Evolutionary conservation across 2,797 vertebrate genomes (phyloP).

Genomic region (Crocodylus rhombifer): DNA sequence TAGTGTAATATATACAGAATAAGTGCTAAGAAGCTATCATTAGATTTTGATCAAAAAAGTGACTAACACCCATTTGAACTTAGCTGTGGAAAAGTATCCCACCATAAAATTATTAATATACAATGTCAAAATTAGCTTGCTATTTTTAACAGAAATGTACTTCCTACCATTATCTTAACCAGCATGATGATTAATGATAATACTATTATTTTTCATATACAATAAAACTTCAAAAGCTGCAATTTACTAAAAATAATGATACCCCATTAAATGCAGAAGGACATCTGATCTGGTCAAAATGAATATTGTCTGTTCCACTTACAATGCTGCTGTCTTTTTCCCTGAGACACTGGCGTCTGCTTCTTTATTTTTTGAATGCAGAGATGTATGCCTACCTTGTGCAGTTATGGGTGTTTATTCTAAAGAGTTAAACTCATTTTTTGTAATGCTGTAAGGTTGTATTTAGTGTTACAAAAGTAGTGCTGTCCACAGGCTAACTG

Average conservation of each 20-base stretch:
- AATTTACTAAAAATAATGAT: neutral
- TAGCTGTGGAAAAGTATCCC: neutral
- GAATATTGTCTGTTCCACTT: neutral
- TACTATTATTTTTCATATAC: neutral
- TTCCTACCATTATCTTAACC: neutral
- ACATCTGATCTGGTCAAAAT: neutral
- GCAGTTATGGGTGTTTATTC: neutral
- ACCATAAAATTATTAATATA: neutral
- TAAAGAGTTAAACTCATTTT: no score
- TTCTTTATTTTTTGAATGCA: neutral
- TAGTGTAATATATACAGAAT: slow-evolving; percentile 13
- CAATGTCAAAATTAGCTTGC: neutral
- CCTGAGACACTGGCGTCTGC: neutral
- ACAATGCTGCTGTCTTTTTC: neutral
- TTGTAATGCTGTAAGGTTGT: no score
- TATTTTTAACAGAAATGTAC: neutral
- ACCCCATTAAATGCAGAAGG: neutral
- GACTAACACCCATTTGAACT: neutral
- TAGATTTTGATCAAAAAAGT: neutral
- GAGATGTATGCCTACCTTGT: neutral
- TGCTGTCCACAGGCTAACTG: no score
- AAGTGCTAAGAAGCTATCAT: slow-evolving; percentile 43
- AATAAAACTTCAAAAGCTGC: slow-evolving; percentile 7
- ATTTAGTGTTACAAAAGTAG: no score
- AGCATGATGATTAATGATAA: neutral